Conservation (phyloP, 2,113 vertebrate genomes). For the Candoia aspera region DNA sequence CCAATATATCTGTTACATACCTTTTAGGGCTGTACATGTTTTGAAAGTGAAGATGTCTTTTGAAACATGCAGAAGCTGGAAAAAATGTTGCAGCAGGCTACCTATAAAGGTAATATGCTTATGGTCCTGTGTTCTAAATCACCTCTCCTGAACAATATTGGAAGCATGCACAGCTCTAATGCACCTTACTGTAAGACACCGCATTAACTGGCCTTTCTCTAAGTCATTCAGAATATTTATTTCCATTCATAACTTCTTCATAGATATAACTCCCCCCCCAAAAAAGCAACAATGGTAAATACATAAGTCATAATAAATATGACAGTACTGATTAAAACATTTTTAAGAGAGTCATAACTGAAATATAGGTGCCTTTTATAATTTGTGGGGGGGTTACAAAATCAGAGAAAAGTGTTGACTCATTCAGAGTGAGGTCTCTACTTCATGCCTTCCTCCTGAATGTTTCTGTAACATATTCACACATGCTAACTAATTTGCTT, state of each 20-base stretch:
- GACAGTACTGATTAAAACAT: neutral
- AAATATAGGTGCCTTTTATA: neutral
- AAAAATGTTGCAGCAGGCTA: neutral
- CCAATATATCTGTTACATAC: neutral
- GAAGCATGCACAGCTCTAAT: neutral
- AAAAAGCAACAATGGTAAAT: neutral
- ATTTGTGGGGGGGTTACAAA: neutral
- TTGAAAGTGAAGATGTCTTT: neutral
- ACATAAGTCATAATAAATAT: neutral
- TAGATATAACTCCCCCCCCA: neutral
- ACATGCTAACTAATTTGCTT: neutral
- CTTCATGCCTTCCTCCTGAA: neutral
- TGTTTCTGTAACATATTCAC: neutral
- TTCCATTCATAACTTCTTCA: neutral
- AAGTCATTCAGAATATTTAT: neutral
- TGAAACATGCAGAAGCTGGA: neutral
- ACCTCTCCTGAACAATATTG: neutral
- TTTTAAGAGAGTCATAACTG: neutral
- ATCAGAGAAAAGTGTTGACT: neutral
- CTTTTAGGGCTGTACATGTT: neutral
- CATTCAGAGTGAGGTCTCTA: neutral
- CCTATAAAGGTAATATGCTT: neutral
- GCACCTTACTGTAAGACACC: neutral
- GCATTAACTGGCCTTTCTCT: neutral
- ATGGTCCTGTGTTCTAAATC: neutral